Evolutionary conservation across 2,888 invertebrate species (phyloP).

Genomic region (Ypsolopha scabrella): DNA sequence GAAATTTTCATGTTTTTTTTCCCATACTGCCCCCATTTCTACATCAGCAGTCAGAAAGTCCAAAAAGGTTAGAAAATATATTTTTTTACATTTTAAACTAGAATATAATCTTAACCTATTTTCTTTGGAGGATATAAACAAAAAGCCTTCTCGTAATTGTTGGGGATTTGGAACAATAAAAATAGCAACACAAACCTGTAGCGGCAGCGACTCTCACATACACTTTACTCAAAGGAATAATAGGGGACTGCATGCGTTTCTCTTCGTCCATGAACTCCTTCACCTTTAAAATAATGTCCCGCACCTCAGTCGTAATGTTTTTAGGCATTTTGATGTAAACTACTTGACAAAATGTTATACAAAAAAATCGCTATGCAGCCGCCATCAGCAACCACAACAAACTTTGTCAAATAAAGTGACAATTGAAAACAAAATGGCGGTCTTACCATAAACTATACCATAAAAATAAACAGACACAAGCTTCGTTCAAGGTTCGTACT

Average conservation of each 20-base stretch:
- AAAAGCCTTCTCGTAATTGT: background rate
- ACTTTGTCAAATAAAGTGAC: too few species aligned
- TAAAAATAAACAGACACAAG: too few species aligned
- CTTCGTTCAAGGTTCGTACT: too few species aligned
- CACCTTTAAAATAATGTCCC: conserved; percentile 60
- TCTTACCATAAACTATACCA: too few species aligned
- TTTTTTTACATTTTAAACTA: too few species aligned
- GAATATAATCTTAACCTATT: too few species aligned
- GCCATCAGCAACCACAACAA: background rate
- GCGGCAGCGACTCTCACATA: conserved; percentile 58
- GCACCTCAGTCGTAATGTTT: conserved; percentile 57
- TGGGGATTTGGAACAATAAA: background rate
- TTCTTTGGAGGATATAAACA: too few species aligned
- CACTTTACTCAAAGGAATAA: conserved; percentile 60
- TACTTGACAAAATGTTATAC: background rate
- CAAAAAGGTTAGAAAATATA: too few species aligned
- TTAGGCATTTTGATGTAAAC: conserved; percentile 44
- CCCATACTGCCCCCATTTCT: too few species aligned
- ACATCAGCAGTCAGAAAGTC: too few species aligned
- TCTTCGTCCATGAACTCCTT: conserved; percentile 65
- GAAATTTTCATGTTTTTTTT: too few species aligned
- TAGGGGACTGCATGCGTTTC: conserved; percentile 62
- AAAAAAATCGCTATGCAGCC: background rate
- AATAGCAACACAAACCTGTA: conserved; percentile 32
- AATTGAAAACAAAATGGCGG: too few species aligned